Evolutionary conservation across 2,113 vertebrate genomes (phyloP).

Genomic region (Ceyx melanurus): DNA sequence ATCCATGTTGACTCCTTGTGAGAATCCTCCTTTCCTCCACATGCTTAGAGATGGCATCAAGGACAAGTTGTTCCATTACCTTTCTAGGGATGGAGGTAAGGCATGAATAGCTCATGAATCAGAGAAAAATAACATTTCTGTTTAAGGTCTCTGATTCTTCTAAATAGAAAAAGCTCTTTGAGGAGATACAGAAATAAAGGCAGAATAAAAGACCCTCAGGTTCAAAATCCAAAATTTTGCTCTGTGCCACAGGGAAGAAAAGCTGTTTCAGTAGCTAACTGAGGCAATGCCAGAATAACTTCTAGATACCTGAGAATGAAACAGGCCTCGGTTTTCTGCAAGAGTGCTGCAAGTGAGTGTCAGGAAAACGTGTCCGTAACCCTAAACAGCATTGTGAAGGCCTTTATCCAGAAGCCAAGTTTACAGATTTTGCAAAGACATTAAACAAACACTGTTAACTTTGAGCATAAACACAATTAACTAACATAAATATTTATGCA

Average conservation of each 20-base stretch:
- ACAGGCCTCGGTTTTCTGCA: background rate
- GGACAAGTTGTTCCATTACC: too few species aligned
- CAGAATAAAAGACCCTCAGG: background rate
- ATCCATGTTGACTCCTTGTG: too few species aligned
- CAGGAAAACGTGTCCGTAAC: conserved; percentile 11
- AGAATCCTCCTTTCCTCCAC: too few species aligned
- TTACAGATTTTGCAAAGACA: conserved; percentile 77
- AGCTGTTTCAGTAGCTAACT: background rate
- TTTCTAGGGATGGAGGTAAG: too few species aligned
- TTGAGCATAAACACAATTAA: conserved; percentile 80
- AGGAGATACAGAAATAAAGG: background rate
- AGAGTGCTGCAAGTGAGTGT: conserved; percentile 9
- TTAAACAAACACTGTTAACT: conserved; percentile 80
- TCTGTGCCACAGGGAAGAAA: background rate
- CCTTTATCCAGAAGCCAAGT: conserved; percentile 81
- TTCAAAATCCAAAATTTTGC: background rate
- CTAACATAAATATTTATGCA: conserved; percentile 80
- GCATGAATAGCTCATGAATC: background rate
- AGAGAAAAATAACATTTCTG: background rate
- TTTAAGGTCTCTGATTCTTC: background rate
- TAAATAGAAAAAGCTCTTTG: background rate
- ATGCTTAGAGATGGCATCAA: too few species aligned
- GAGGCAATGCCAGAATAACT: background rate
- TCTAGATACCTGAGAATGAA: background rate
- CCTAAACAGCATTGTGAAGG: conserved; percentile 10